phyloP scores from a whole-genome alignment of 2,888 invertebrate species.

The Sycophila texana region DNA sequence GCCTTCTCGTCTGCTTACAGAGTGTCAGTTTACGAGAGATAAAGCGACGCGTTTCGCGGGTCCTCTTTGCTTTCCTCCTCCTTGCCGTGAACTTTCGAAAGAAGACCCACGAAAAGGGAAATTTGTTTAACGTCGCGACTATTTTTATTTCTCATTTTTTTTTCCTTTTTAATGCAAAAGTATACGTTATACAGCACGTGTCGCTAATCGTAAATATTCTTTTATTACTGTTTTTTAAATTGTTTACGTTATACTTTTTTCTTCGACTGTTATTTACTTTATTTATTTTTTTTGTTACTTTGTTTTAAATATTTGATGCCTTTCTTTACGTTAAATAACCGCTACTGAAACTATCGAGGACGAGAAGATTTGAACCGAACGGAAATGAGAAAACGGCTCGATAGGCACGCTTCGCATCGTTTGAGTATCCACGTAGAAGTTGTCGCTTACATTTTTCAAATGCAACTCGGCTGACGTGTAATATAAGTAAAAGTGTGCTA shows the following conservation, averaged over 20 bases:
- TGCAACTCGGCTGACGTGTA: conserved; percentile 58
- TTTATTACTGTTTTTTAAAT: conserved; percentile 15
- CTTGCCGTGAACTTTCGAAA: neutral
- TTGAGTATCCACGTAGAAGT: conserved; percentile 28
- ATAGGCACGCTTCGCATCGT: conserved; percentile 57
- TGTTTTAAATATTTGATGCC: conserved; percentile 41
- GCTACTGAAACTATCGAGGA: conserved; percentile 31
- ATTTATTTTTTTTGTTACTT: conserved; percentile 27
- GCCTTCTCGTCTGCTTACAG: conserved; percentile 24
- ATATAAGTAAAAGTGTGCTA: conserved; percentile 59
- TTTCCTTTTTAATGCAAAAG: conserved; percentile 29
- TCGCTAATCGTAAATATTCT: conserved; percentile 38
- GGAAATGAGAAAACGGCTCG: conserved; percentile 56
- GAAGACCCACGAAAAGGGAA: conserved; percentile 27
- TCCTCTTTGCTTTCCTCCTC: neutral
- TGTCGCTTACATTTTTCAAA: conserved; percentile 32
- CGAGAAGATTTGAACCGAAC: conserved; percentile 15
- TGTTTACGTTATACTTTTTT: conserved; percentile 47
- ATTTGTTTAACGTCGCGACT: conserved; percentile 26
- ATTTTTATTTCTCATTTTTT: conserved; percentile 4
- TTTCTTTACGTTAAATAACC: conserved; percentile 24
- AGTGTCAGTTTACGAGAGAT: conserved; percentile 29
- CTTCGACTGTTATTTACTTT: conserved; percentile 31
- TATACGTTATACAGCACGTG: conserved; percentile 16
- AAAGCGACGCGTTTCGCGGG: conserved; percentile 15